Base-by-base conservation (phyloP, 2,797 vertebrate genomes). In the Neopelma chrysocephalum region DNA sequence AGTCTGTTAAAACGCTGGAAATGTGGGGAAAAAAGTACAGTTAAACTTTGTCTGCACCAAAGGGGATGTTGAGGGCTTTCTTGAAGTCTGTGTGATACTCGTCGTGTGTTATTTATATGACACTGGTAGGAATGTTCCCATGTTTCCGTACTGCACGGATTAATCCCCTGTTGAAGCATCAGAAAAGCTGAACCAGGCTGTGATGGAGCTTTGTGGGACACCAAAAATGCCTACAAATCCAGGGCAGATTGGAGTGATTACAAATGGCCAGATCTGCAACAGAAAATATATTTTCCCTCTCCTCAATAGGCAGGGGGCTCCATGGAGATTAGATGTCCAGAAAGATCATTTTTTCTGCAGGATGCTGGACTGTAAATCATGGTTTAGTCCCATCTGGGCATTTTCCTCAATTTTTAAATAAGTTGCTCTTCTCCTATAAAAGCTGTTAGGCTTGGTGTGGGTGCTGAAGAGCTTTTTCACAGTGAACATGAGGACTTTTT, bases 81-180 rank as follows among this genome's bases (percentile, higher is more conserved):
- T 75, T 76, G 27, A 65, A 68, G 77, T 31, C 81, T n/a, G 23
- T 2, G 4, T 31, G 70, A 36, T 80, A 21, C 22, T 79, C 6
- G 0, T 5, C 17, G 47, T 2, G 14, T 2, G 4, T 14, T 65
- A 26, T 78, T 90, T 65, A 2, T 26, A 1, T 0, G 3, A 11
- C 10, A 18, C 10, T 76, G 43, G 48, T 56, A n/a, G 47, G 32
- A 42, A 51, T 60, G 53, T 77, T 22, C 11, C 27, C 22, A 2
- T 7, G 4, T 72, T 87, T 84, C 15, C 36, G 62, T 15, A 10
- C 10, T 62, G 22, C 1, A 4, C 9, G 34, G 69, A 31, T 57
- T 50, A 45, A 50, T 47, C 17, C 58, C 47, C 42, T 29, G 9
- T 29, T 40, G 66, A 54, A 69, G 51, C 1, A 1, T 12, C 29